Evolutionary conservation across 2,888 invertebrate species (phyloP), one percentile per base, ranked within the genome.

Genomic region (Sacculina carcini): DNA sequence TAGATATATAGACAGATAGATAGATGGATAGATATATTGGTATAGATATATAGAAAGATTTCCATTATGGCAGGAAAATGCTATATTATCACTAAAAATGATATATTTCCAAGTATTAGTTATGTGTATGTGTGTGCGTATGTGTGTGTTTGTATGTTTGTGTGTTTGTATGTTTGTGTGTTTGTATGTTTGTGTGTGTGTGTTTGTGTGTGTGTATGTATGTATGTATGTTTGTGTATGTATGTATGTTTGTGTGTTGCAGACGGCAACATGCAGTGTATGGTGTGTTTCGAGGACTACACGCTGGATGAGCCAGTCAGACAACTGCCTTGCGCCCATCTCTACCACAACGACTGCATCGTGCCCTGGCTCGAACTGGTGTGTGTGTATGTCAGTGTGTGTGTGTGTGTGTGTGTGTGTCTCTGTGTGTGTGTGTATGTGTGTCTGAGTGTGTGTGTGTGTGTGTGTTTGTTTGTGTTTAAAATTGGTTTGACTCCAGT

Each of bases 271-370:
- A 68, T 83, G 26, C 83, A 92, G 60, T 96, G 94, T 67, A 86
- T 89, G 1, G 84, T 94, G 5, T 96, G 94, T 69, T 92, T 92
- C 90, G 92, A 94, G 60, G 83, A 85, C 66, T 94, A 77, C 65
- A 67, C 67, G 58, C 64, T 73, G 62, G 75, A 75, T 48, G 86
- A 87, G 65, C 71, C 71, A 55, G 83, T 82, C 19, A 75, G 78
- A 54, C 75, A 78, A 61, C 69, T 89, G 62, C 77, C 79, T 54
- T 89, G 87, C 69, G 75, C 76, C 60, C 94, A 96, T 70, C 72
- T 85, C 53, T 96, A 84, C 69, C 94, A 96, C 67, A 76, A 79
- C 63, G 74, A 76, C 57, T 94, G 94, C 66, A 94, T 96, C 67
- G 74, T 83, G 58, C 90, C 89, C 53, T 96, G 94, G 94, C 71